Conservation (phyloP, 1,140 invertebrate genomes). For the Zaprionus africanus region DNA sequence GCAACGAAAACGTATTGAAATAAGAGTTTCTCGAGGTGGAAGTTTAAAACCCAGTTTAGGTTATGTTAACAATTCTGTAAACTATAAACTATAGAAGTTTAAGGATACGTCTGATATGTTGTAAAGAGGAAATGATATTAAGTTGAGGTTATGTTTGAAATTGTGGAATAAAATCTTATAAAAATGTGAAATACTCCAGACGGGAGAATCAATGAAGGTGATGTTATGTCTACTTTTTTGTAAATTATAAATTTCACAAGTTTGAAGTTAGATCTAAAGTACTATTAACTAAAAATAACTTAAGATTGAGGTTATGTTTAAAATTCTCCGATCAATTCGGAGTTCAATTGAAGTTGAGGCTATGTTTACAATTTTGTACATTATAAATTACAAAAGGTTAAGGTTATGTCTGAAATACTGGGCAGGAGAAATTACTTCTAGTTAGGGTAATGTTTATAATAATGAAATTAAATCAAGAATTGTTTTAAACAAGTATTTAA, state of each 20-base stretch:
- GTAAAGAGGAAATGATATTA: too few species aligned
- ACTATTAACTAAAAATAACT: neutral
- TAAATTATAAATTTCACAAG: neutral
- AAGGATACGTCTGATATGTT: neutral
- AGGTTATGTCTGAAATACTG: neutral
- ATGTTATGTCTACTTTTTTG: neutral
- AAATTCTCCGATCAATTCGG: too few species aligned
- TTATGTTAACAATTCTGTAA: neutral
- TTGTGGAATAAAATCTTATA: fast-evolving
- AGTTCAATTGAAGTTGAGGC: neutral
- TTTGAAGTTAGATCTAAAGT: neutral
- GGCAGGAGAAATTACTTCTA: too few species aligned
- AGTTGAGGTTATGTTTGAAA: neutral
- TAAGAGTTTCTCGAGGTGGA: too few species aligned
- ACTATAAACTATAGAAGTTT: too few species aligned
- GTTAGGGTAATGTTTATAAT: neutral
- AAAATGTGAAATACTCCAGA: too few species aligned
- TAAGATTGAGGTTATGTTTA: neutral
- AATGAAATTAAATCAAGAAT: too few species aligned
- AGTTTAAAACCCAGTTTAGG: too few species aligned
- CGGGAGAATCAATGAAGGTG: neutral
- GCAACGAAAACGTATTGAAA: too few species aligned
- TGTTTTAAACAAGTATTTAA: too few species aligned
- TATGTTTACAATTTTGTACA: neutral
- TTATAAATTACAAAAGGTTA: neutral